These are phyloP conservation scores for Balanococcus diminutus DNA, from an alignment of 2,888 invertebrate species.

Conservation along the genomic window DNA sequence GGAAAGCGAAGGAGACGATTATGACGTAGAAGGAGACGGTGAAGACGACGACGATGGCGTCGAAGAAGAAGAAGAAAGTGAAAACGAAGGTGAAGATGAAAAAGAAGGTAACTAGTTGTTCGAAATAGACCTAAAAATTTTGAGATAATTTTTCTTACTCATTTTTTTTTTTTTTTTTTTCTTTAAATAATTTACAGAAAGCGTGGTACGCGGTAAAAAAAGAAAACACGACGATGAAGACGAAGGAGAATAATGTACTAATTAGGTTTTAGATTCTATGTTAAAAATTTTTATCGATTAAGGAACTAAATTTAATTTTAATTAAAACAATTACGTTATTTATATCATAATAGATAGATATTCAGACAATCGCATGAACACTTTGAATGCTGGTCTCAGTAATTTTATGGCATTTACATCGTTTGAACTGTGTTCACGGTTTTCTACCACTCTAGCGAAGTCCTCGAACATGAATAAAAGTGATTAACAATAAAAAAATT, in stretches of 20 bases:
- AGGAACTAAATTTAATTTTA: constrained; percentile 52
- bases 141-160: neutral
- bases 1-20: constrained; percentile 52
- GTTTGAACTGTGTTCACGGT: constrained; percentile 35
- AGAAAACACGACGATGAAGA: constrained; percentile 53
- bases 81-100: constrained; percentile 49
- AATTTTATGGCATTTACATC: constrained; percentile 44
- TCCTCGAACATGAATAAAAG: neutral
- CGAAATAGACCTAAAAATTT: neutral
- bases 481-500: neutral
- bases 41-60: constrained; percentile 50
- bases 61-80: constrained; percentile 48
- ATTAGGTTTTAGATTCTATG: constrained; percentile 43
- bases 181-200: constrained; percentile 43
- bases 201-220: constrained; percentile 50
- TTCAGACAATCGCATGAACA: constrained; percentile 52
- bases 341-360: constrained; percentile 51
- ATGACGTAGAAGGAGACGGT: constrained; percentile 46
- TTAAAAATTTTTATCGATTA: constrained; percentile 51
- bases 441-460: neutral
- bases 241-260: constrained; percentile 51
- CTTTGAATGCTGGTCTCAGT: constrained; percentile 26
- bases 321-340: constrained; percentile 46
- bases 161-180: too few relatives aligned
- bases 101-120: constrained; percentile 48